Evolutionary conservation across 2,113 vertebrate species (phyloP), one percentile per base, ranked within the genome.

Genomic region (Todiramphus chloris): DNA sequence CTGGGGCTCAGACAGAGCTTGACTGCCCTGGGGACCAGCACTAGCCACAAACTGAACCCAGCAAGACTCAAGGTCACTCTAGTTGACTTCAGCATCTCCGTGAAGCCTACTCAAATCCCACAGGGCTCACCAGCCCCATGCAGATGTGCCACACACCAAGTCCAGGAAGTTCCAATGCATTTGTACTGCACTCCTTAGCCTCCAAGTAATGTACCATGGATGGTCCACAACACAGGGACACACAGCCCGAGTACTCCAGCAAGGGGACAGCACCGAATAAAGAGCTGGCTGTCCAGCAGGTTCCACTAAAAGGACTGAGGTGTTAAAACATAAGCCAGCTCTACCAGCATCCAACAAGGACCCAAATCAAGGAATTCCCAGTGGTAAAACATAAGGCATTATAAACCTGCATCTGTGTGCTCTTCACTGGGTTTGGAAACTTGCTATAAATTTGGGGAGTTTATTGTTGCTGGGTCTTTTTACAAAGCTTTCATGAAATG

Each of bases 311-410:
- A 62, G 30, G 43, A 87, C 0, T 27, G 2, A 66, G 67, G 18
- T 23, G 16, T 31, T 72, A 12, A 64, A 46, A 64, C 13, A 59
- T 21, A 75, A 50, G 10, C 17, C 59, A 91, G 37, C 15, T 46
- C 25, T 17, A 75, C 12, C 5, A 31, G 27, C 4, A 2, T 17
- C 19, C 50, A 62, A 4, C 5, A 39, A 51, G 17, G 80, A 44
- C 3, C 8, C 25, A 79, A 70, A 82, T 0, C 12, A 62, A 59
- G 12, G 4, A 6, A 5, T 2, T 81, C 27, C 24, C 82, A 70
- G 7, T 3, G 6, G 30, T 62, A 80, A 73, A 67, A 21, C 4
- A 0, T 2, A 73, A 35, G 10, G 28, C 0, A 0, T 7, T 24
- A 46, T 10, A 76, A 73, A 76, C 68, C 13, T 11, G 20, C 5